phyloP scores from a whole-genome alignment of 35 echinoderm and acorn worm species.

The Acanthaster planci region DNA sequence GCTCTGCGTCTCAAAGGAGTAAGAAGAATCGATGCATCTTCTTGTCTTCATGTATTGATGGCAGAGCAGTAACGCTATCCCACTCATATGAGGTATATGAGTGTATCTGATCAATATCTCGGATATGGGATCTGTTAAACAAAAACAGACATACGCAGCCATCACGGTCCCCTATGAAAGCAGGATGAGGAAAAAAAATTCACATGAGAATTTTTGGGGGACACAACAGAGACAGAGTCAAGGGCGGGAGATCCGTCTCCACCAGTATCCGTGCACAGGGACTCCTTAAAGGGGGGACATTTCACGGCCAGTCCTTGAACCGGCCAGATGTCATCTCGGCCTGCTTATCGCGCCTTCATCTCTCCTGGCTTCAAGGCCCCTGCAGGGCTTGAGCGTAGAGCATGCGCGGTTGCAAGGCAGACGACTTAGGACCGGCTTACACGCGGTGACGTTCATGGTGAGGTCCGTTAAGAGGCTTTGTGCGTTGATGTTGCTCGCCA shows the following conservation, averaged over 20 bases:
- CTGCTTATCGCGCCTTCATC: neutral
- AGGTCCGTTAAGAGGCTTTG: neutral
- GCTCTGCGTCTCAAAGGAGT: neutral
- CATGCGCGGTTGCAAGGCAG: neutral
- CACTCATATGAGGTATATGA: neutral
- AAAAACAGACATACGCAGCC: too few species aligned
- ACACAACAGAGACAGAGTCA: too few species aligned
- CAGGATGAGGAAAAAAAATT: too few species aligned
- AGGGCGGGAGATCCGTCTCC: too few species aligned
- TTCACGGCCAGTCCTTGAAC: constrained; percentile 13
- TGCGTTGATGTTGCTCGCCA: neutral
- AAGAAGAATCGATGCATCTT: neutral
- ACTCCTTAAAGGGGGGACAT: too few species aligned
- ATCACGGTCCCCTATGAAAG: too few species aligned
- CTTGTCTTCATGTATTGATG: constrained; percentile 5
- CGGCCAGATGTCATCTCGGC: neutral
- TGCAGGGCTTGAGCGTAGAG: neutral
- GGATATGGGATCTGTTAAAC: too few species aligned
- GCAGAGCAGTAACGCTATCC: neutral
- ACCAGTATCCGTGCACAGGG: too few species aligned
- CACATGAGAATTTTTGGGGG: too few species aligned
- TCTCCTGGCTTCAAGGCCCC: neutral
- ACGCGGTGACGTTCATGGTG: neutral
- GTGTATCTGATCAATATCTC: too few species aligned
- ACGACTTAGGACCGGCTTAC: neutral